These are phyloP conservation scores for Gandaritis pyraliata DNA, from an alignment of 2,888 invertebrate genomes.

Conservation along the genomic window DNA sequence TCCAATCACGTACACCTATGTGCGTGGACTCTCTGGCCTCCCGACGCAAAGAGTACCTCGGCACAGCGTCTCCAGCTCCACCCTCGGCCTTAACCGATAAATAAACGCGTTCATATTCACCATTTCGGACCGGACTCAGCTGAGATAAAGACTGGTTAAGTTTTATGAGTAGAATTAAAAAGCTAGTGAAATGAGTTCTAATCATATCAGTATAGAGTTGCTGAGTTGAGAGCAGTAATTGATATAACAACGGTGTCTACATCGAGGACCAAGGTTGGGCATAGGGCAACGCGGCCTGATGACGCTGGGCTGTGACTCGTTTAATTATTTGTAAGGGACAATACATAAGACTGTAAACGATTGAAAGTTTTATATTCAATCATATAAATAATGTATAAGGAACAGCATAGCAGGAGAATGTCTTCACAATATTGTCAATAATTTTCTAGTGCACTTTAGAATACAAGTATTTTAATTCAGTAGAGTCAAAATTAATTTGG, in stretches of 20 bases:
- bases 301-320: slow-evolving; percentile 62
- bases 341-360: slow-evolving; percentile 67
- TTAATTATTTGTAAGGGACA: slow-evolving; percentile 61
- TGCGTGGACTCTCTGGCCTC: slow-evolving; percentile 91
- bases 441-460: slow-evolving; percentile 55
- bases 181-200: slow-evolving; percentile 62
- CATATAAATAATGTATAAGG: slow-evolving; percentile 50
- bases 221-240: slow-evolving; percentile 53
- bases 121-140: slow-evolving; percentile 50
- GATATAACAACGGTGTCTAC: slow-evolving; percentile 58
- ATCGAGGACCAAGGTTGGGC: slow-evolving; percentile 68
- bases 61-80: slow-evolving; percentile 67
- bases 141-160: slow-evolving; percentile 78
- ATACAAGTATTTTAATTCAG: slow-evolving; percentile 48
- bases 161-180: slow-evolving; percentile 65
- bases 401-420: slow-evolving; percentile 43
- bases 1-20: slow-evolving; percentile 92
- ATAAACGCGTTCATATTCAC: slow-evolving; percentile 31
- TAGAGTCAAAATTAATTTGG: slow-evolving; percentile 42
- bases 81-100: slow-evolving; percentile 74
- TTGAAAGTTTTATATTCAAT: slow-evolving; percentile 52
- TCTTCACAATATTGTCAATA: slow-evolving; percentile 46
- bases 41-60: slow-evolving; percentile 92
- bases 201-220: slow-evolving; percentile 77
- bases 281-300: slow-evolving; percentile 42